Base-by-base conservation (phyloP, 2,113 vertebrate genomes). In the Sitta europaea region DNA sequence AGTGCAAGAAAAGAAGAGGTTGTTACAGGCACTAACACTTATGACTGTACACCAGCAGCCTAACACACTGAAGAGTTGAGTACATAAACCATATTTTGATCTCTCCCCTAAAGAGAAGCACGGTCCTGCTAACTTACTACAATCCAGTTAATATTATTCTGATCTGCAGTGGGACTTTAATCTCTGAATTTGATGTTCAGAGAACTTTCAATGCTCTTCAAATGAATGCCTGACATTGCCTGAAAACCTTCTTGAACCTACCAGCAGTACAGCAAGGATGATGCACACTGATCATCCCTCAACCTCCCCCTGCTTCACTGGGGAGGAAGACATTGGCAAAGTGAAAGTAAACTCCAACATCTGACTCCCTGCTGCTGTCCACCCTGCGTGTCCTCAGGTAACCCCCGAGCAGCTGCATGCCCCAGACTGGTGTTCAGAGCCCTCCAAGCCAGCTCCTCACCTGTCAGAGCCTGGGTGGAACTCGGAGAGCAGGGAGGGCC, bases 391-490 rank as follows among this genome's bases (percentile, higher is more conserved):
- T 54, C 80, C 89, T 11, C 54, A 68, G 54, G 42, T 54, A 38
- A 82, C 62, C 68, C 53, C 77, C 54, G 48, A 45, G 31, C 63
- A 81, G 79, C 29, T 70, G 45, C 57, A 40, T 5, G 55, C 66
- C 14, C 11, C 12, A 31, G 33, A 21, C 1, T 24, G 10, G 10
- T 22, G 68, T 3, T 65, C 23, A 15, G 10, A 16, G 9, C 38
- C 29, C 45, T 27, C 21, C 42, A 72, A 38, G 33, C 3, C 38
- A 73, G 84, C 35, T 24, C n/a, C 94, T 95, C 97, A 99, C 99
- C 99, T 99, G 96, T 99, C 99, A 71, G 98, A 98, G 88, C 98
- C 99, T 2, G 99, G 99, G 94, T 99, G 99, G 95, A 99, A 99
- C 94, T 99, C 99, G 5, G 99, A 99, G 42, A 99, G 98, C 96